Conservation (phyloP, 2,113 vertebrate genomes). For the Crotalus viridis region DNA sequence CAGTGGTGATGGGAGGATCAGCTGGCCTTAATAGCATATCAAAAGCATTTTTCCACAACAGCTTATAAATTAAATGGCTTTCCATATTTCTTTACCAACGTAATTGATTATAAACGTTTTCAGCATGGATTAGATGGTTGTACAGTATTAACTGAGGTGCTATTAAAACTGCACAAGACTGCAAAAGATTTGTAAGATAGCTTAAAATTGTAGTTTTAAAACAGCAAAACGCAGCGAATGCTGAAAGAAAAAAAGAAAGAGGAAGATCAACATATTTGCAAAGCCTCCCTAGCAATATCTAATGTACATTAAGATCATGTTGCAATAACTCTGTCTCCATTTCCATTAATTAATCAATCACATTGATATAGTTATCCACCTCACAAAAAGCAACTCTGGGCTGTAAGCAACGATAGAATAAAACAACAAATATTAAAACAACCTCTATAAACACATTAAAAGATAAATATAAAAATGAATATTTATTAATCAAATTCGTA, state of each 20-base stretch:
- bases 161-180: background rate
- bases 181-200: background rate
- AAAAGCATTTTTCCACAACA: background rate
- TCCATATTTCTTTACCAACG: background rate
- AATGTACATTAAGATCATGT: background rate
- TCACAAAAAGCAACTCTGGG: background rate
- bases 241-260: slow-evolving; percentile 36
- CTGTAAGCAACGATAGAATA: background rate
- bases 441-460: background rate
- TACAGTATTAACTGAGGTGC: background rate
- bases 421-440: background rate
- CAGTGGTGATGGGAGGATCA: background rate
- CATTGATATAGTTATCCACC: background rate
- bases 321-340: background rate
- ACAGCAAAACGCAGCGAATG: slow-evolving; percentile 48
- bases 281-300: fast-evolving
- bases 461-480: background rate
- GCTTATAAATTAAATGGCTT: background rate
- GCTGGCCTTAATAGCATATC: background rate
- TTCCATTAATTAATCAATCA: background rate
- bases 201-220: slow-evolving; percentile 15
- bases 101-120: background rate
- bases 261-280: background rate
- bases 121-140: background rate
- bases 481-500: background rate